A percentile compares a stretch with the other conserved stretches of the same genome.
These are phyloP conservation scores for Procambarus virginalis DNA, from an alignment of 1,140 invertebrate genomes.

Conservation along the genomic window DNA sequence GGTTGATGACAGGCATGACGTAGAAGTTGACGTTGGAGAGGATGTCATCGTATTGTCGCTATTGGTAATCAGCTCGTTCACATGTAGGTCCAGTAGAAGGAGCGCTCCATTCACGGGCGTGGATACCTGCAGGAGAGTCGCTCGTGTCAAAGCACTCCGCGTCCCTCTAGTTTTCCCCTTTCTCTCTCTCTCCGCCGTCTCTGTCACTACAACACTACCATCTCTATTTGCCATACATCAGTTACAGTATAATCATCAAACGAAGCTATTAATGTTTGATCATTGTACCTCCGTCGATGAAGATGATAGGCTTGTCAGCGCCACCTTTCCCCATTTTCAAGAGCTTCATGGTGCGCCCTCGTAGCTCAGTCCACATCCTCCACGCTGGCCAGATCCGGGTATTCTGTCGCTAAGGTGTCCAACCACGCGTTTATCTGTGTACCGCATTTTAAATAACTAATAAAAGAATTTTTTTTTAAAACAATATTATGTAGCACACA, in stretches of 20 bases:
- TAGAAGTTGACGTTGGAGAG: slow-evolving; percentile 88
- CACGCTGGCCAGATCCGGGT: slow-evolving; percentile 75
- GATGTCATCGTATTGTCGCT: slow-evolving; percentile 78
- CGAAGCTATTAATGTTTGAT: too few species aligned
- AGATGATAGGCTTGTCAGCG: slow-evolving; percentile 32
- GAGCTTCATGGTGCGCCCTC: slow-evolving; percentile 79
- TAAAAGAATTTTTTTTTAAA: too few species aligned
- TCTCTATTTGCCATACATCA: too few species aligned
- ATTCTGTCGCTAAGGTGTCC: slow-evolving; percentile 72
- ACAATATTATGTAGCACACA: too few species aligned
- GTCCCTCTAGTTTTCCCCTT: too few species aligned
- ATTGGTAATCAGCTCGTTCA: slow-evolving; percentile 83
- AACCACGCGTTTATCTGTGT: slow-evolving; percentile 76
- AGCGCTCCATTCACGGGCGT: slow-evolving; percentile 94
- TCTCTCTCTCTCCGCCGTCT: too few species aligned
- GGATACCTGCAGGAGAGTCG: slow-evolving; percentile 84
- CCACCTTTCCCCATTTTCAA: slow-evolving; percentile 75
- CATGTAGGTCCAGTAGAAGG: slow-evolving; percentile 87
- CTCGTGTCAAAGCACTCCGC: too few species aligned
- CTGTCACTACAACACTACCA: too few species aligned
- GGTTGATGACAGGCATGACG: slow-evolving; percentile 87
- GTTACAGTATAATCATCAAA: too few species aligned
- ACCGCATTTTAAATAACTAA: not conserved
- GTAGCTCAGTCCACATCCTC: slow-evolving; percentile 77
- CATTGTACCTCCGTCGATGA: slow-evolving; percentile 51